Conservation (phyloP, 2,113 vertebrate species). For the Thinocorus orbignyianus region DNA sequence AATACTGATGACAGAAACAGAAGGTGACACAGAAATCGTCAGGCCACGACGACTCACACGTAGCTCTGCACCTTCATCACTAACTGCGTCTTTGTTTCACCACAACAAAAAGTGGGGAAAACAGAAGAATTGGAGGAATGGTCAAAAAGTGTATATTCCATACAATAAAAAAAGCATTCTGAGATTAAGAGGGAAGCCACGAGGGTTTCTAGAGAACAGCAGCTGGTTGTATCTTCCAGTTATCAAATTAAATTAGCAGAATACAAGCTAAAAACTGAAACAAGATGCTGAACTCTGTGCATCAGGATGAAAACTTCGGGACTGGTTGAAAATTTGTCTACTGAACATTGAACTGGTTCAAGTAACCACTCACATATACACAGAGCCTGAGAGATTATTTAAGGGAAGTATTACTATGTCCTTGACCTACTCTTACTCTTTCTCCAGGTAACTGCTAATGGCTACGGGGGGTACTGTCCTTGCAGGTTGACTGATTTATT, state of each 20-base stretch:
- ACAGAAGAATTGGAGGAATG: not conserved
- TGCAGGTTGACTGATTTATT: not conserved
- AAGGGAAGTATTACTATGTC: not conserved
- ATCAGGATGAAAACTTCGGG: not conserved
- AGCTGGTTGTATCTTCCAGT: not conserved
- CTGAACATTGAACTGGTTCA: not conserved
- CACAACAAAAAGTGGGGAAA: not conserved
- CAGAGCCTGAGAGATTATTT: not conserved
- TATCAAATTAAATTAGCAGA: not conserved
- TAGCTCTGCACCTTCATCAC: not conserved
- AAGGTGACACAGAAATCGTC: not conserved
- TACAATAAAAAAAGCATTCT: not conserved
- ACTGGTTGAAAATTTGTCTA: not conserved
- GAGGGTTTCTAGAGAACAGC: not conserved
- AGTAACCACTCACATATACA: not conserved
- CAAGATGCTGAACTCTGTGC: rapidly evolving
- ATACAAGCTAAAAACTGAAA: not conserved
- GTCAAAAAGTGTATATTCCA: not conserved
- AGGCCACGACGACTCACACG: not conserved
- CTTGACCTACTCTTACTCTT: not conserved
- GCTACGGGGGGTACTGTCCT: rapidly evolving
- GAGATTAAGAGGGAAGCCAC: not conserved
- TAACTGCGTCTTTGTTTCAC: not conserved
- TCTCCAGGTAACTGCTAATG: not conserved
- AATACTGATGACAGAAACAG: not conserved